Base-by-base conservation (phyloP, 2,888 invertebrate genomes). In the Charanyca ferruginea region DNA sequence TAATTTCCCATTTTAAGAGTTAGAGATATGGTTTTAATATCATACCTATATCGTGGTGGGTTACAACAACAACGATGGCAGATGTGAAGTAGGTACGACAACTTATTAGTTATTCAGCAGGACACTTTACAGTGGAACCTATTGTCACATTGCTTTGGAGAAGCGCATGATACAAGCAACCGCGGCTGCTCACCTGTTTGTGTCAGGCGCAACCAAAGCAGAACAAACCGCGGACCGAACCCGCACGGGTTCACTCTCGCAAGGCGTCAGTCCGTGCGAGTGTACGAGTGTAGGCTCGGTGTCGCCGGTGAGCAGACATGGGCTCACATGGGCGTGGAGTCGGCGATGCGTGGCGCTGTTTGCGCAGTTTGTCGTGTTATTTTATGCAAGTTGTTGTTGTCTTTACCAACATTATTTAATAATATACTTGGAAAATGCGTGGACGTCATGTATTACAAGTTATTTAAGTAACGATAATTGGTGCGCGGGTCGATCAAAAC, bases 401-500 rank as follows among this genome's bases (percentile, higher is more conserved):
- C 32, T 2, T 32, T 32, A 32, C 5, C 5, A 32, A 32, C 32
- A 5, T 16, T 38, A 5, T 38, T 38, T 28, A 28, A 8, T 32
- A 13, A 13, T 16, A 38, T 38, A 16, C 38, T 16, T 38, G 16
- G 16, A 38, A 38, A 38, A 38, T 35, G 16, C 8, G 28, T 16
- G 6, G 67, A 41, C 47, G 32, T 41, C 55, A 23, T 13, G n/a
- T 13, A 4, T 18, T 41, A 6, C 13, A 20, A 48, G 67, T 48
- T 55, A 20, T 55, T 38, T 54, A 66, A 66, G 54, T 7, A 47
- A 54, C 4, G 38, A 23, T 66, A 54, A 55, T 66, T 20, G 23
- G 41, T 28, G 32, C 18, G 54, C 42, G 22, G 62, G 38, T 41
- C 28, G 54, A 38, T 22, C 53, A 16, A 6, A 54, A 66, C 38